These are phyloP conservation scores for Acanthopleura granulata DNA, from an alignment of 2,888 invertebrate species.

Conservation along the genomic window DNA sequence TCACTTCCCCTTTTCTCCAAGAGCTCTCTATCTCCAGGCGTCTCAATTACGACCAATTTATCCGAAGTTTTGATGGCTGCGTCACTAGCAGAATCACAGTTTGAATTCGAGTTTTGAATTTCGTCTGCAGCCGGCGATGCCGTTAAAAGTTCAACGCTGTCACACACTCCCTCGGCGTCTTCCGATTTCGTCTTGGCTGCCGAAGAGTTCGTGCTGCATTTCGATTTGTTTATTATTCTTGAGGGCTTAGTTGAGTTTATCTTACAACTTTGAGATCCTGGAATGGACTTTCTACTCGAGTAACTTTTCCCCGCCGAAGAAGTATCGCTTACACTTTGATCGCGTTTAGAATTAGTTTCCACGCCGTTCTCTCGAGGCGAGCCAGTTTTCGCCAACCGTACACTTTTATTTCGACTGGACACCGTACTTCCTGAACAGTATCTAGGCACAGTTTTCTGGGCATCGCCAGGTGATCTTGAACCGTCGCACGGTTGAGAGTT, in stretches of 20 bases:
- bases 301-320: background rate
- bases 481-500: background rate
- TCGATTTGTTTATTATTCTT: slow-evolving; percentile 18
- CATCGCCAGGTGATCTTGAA: background rate
- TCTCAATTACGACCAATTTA: slow-evolving; percentile 6
- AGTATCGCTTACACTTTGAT: slow-evolving; percentile 7
- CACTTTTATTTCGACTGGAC: slow-evolving; percentile 16
- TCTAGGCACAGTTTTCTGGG: background rate
- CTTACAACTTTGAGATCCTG: background rate
- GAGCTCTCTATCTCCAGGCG: background rate
- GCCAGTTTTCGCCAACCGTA: background rate
- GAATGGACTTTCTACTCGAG: background rate
- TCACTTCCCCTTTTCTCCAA: too few relatives aligned
- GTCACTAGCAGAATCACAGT: slow-evolving; percentile 8
- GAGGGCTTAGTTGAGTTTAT: slow-evolving; percentile 9
- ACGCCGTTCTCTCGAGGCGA: background rate
- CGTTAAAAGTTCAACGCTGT: background rate
- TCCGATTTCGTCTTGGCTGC: background rate
- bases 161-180: background rate
- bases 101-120: slow-evolving; percentile 19
- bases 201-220: background rate
- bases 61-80: background rate
- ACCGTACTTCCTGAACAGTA: slow-evolving; percentile 6
- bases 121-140: background rate
- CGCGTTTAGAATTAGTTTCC: slow-evolving; percentile 2